phyloP scores from a whole-genome alignment of 2,797 vertebrate genomes.

The Gallinago nigripennis region DNA sequence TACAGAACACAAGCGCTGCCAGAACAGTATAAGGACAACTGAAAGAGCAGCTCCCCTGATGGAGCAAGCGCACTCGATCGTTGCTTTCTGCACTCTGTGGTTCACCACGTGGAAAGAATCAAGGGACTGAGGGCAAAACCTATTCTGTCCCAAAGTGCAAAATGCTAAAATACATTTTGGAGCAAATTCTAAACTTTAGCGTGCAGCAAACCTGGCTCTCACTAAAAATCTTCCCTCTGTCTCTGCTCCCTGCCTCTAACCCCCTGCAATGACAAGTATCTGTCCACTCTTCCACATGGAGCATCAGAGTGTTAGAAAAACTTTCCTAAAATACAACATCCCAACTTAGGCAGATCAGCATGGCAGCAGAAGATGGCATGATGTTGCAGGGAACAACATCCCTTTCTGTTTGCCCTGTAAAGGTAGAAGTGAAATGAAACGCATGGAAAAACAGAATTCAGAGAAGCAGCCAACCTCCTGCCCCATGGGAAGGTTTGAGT shows the following conservation, averaged over 20 bases:
- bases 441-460: background rate
- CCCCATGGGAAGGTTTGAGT: constrained; percentile 55
- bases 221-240: background rate
- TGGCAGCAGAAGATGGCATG: fast-evolving
- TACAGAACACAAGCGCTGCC: background rate
- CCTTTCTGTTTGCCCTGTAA: background rate
- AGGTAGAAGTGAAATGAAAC: background rate
- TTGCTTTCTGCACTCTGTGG: background rate
- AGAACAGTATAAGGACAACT: background rate
- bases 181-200: background rate
- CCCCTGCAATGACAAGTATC: fast-evolving
- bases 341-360: background rate
- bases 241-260: background rate
- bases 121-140: background rate
- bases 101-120: background rate
- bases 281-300: background rate
- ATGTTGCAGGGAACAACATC: background rate
- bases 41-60: background rate
- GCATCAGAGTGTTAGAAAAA: background rate
- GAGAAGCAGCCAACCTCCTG: background rate
- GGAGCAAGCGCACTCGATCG: background rate
- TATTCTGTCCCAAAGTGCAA: background rate
- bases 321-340: background rate
- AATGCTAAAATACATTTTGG: background rate
- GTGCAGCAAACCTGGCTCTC: background rate